Evolutionary conservation across 2,113 vertebrate species (phyloP).

Genomic region (Hippocampus mohnikei): DNA sequence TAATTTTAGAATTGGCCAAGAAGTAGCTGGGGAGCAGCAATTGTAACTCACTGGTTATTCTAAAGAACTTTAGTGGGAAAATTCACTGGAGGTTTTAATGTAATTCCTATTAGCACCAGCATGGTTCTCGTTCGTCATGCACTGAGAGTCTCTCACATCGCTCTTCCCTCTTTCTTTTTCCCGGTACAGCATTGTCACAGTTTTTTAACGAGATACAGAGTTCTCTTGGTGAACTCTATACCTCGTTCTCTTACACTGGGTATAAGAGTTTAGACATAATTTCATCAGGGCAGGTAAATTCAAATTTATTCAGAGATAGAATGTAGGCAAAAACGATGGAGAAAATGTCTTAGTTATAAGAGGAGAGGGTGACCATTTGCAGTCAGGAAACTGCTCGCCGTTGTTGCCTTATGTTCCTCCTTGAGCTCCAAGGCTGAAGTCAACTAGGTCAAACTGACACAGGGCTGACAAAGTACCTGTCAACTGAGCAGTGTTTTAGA

Average conservation of each 20-base stretch:
- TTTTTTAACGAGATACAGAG: too few relatives aligned
- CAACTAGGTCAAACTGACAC: slow-evolving; percentile 17
- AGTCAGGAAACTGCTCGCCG: slow-evolving; percentile 5
- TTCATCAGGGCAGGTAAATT: background rate
- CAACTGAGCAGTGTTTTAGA: slow-evolving; percentile 1
- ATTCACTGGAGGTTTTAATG: slow-evolving; percentile 27
- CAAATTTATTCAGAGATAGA: background rate
- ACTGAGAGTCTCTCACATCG: slow-evolving; percentile 20
- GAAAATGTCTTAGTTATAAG: background rate
- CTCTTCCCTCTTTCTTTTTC: slow-evolving; percentile 9
- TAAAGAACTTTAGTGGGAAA: slow-evolving; percentile 32
- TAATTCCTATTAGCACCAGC: slow-evolving; percentile 37
- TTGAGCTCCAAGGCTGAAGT: background rate
- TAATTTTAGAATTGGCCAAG: slow-evolving; percentile 45
- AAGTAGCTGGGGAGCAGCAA: slow-evolving; percentile 4
- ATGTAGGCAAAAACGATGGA: background rate
- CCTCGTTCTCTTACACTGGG: background rate
- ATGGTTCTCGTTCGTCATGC: slow-evolving; percentile 32
- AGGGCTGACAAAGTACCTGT: slow-evolving; percentile 1
- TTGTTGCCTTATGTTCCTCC: background rate
- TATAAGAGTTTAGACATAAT: background rate
- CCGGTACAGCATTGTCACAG: background rate
- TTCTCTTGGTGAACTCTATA: background rate
- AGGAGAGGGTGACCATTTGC: slow-evolving; percentile 13
- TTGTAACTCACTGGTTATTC: slow-evolving; percentile 17